A percentile compares a stretch with the other conserved stretches of the same genome.
These are phyloP conservation scores for Drosophila baimaii DNA, from an alignment of 1,140 invertebrate species.

Conservation along the genomic window DNA sequence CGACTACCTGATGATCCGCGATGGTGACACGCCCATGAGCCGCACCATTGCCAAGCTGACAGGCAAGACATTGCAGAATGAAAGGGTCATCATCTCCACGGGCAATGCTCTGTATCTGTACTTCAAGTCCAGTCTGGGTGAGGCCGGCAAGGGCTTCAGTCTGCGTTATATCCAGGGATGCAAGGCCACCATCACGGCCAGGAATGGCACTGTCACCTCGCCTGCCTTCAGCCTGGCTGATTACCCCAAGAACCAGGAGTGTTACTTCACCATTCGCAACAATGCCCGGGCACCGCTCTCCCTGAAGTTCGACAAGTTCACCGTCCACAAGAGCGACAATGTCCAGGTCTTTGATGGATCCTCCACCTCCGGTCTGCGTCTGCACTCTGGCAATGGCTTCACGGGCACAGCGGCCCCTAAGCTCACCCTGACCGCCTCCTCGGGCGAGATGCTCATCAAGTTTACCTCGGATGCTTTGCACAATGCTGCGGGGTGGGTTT, in stretches of 20 bases:
- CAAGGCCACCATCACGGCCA: slow-evolving; percentile 90
- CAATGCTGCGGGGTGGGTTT: slow-evolving; percentile 86
- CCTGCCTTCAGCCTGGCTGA: slow-evolving; percentile 93
- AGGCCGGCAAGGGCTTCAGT: slow-evolving; percentile 95
- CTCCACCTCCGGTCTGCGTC: slow-evolving; percentile 91
- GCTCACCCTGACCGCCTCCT: slow-evolving; percentile 95
- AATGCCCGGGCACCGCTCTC: slow-evolving; percentile 93
- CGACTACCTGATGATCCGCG: slow-evolving; percentile 95
- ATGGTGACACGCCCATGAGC: slow-evolving; percentile 94
- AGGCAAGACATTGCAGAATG: slow-evolving; percentile 91
- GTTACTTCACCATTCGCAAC: slow-evolving; percentile 94
- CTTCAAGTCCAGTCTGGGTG: slow-evolving; percentile 94
- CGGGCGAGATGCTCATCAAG: slow-evolving; percentile 94
- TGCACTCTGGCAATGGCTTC: slow-evolving; percentile 96
- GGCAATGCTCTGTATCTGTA: slow-evolving; percentile 95
- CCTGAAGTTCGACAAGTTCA: slow-evolving; percentile 93
- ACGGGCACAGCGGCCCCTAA: slow-evolving; percentile 89
- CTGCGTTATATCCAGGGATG: slow-evolving; percentile 95
- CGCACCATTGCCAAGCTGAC: slow-evolving; percentile 92
- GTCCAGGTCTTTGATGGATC: slow-evolving; percentile 96
- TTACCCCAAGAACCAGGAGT: slow-evolving; percentile 97
- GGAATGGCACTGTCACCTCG: slow-evolving; percentile 93
- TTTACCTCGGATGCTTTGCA: slow-evolving; percentile 95
- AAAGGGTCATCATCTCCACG: slow-evolving; percentile 95
- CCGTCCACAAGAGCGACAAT: slow-evolving; percentile 93